These are phyloP conservation scores for Parnassius smintheus DNA, from an alignment of 2,888 invertebrate species.

Conservation along the genomic window DNA sequence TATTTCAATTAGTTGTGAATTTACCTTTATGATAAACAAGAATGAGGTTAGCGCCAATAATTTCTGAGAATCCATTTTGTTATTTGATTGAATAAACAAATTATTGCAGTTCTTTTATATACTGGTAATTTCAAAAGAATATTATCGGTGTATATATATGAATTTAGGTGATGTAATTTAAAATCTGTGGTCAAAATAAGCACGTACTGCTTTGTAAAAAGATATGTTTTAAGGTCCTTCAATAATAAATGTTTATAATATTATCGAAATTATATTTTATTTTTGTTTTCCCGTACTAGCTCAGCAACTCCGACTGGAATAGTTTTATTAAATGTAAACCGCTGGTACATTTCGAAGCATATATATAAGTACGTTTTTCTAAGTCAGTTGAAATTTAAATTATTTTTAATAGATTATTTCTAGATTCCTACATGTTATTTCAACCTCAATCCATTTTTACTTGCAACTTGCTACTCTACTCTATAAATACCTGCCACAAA, in stretches of 20 bases:
- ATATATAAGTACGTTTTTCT: not conserved
- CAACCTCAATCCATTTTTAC: no score
- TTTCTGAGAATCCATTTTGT: constrained; percentile 52
- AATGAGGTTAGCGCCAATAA: constrained; percentile 33
- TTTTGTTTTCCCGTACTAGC: not conserved
- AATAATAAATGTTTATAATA: not conserved
- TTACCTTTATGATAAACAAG: constrained; percentile 34
- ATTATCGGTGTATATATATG: constrained; percentile 37
- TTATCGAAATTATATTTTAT: constrained; percentile 1
- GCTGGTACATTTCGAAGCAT: not conserved
- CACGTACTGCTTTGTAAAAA: constrained; percentile 47
- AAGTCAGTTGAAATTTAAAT: no score
- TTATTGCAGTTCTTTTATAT: constrained; percentile 53
- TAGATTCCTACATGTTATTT: no score
- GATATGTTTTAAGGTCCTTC: constrained; percentile 7
- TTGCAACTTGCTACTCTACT: no score
- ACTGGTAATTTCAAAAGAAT: constrained; percentile 57
- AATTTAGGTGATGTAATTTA: constrained; percentile 43
- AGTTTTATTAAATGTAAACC: constrained; percentile 5
- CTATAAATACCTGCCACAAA: no score
- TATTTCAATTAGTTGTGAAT: not conserved
- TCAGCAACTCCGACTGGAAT: not conserved
- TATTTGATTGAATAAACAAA: constrained; percentile 42
- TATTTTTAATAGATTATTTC: no score
- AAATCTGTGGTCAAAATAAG: constrained; percentile 35